Base-by-base conservation (phyloP, 2,797 vertebrate species). In the Alfaro cultratus region DNA sequence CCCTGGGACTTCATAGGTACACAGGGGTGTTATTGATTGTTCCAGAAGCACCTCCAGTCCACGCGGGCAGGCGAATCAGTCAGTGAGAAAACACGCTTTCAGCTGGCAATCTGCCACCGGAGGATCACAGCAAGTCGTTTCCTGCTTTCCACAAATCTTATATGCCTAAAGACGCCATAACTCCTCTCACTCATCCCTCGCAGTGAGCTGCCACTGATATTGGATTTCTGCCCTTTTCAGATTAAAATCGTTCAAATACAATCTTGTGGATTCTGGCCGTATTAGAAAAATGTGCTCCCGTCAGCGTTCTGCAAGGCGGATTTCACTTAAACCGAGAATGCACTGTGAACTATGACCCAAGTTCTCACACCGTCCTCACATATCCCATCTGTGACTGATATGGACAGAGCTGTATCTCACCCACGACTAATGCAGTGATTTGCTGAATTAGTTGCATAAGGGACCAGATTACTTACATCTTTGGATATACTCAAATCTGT, bases 221-320 rank as follows among this genome's bases (percentile, higher is more conserved):
- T 95, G 92, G 91, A 95, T 95, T 92, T 83, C 84, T 93, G 87
- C 90, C 91, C 84, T 92, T 92, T 90, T 86, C 87, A 92, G 93
- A 96, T 94, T 95, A 94, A 93, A 95, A 96, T 95, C 93, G 89
- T 91, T 94, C 89, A 89, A 90, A 94, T 87, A 89, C 89, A 76
- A 88, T 80, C 88, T 88, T 83, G 88, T 60, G 62, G 92, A 92
- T 90, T 92, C 89, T 86, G 87, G 90, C 87, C 89, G 92, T 95
- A 95, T 94, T 93, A 92, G 86, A 92, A 92, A 95, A 92, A 94
- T 75, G 84, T 92, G 94, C 94, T 91, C 62, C 87, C 91, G 81
- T 90, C 93, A 94, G 95, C 94, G 83, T 86, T 93, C 91, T 60
- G 72, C 18, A 62, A 93, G 92, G 93, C 83, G 89, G 85, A 83